phyloP scores from a whole-genome alignment of 1,140 invertebrate species.

The Lepidurus apus region DNA sequence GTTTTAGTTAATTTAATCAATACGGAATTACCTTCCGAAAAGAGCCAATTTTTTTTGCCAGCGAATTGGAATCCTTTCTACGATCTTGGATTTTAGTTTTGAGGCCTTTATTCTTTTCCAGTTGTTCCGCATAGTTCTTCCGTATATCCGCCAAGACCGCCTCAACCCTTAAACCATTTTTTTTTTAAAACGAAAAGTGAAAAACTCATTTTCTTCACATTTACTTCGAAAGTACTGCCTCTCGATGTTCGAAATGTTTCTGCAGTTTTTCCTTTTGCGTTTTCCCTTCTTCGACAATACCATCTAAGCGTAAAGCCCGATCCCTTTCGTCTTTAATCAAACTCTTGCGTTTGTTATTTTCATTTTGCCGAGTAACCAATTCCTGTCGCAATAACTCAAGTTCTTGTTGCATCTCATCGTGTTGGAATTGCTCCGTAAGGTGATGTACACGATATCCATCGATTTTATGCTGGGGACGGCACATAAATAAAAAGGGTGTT shows the following conservation, averaged over 20 bases:
- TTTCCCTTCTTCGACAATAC: too few species aligned
- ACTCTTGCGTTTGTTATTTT: background rate
- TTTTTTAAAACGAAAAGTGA: too few species aligned
- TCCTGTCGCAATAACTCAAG: background rate
- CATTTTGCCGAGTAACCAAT: background rate
- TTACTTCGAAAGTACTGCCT: too few species aligned
- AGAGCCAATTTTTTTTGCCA: background rate
- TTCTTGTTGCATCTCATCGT: background rate
- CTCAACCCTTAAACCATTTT: background rate
- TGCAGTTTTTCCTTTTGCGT: too few species aligned
- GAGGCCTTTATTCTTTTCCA: background rate
- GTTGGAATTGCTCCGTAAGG: background rate
- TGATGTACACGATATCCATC: background rate
- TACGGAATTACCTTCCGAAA: background rate
- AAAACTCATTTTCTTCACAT: too few species aligned
- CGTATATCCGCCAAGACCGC: background rate
- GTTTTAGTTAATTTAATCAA: too few species aligned
- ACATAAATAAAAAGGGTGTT: background rate
- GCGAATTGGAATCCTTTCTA: background rate
- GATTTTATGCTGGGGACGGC: background rate
- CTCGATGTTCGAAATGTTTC: too few species aligned
- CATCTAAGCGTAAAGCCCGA: too few species aligned
- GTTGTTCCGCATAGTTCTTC: background rate
- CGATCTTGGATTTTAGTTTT: background rate
- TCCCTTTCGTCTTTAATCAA: background rate